Conservation (phyloP, 2,113 vertebrate genomes). For the Podarcis cretensis region DNA sequence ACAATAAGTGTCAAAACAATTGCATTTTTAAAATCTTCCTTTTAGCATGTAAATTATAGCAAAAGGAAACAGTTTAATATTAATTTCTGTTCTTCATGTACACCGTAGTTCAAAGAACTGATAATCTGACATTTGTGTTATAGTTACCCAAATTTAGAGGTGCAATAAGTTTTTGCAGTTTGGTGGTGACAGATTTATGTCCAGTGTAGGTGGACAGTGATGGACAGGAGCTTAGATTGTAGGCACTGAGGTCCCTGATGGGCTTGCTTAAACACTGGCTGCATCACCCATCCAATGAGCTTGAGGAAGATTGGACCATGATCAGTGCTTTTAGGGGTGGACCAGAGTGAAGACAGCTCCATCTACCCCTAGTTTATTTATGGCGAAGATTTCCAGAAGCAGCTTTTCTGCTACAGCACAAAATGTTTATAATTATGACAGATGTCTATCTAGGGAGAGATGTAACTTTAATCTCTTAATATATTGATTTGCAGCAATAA, state of each 20-base stretch:
- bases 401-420: not conserved
- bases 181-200: not conserved
- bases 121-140: conserved; percentile 32
- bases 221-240: not conserved
- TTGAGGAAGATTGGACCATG: not conserved
- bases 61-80: conserved; percentile 41
- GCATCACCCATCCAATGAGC: not conserved
- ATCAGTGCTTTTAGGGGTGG: not conserved
- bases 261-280: not conserved
- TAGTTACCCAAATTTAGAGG: not conserved
- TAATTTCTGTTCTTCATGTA: not conserved
- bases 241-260: not conserved
- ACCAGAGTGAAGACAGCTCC: not conserved
- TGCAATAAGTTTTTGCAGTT: conserved; percentile 48
- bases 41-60: conserved; percentile 11
- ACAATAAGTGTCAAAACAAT: conserved; percentile 21
- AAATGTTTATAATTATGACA: conserved; percentile 65
- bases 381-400: not conserved
- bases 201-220: not conserved
- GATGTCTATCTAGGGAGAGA: conserved; percentile 53
- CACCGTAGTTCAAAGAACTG: conserved; percentile 27
- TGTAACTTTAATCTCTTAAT: conserved; percentile 67
- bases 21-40: not conserved
- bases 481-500: conserved; percentile 75
- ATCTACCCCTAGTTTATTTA: not conserved